These are phyloP conservation scores for Hesperophylax magnus DNA, from an alignment of 1,140 invertebrate genomes.

Conservation along the genomic window DNA sequence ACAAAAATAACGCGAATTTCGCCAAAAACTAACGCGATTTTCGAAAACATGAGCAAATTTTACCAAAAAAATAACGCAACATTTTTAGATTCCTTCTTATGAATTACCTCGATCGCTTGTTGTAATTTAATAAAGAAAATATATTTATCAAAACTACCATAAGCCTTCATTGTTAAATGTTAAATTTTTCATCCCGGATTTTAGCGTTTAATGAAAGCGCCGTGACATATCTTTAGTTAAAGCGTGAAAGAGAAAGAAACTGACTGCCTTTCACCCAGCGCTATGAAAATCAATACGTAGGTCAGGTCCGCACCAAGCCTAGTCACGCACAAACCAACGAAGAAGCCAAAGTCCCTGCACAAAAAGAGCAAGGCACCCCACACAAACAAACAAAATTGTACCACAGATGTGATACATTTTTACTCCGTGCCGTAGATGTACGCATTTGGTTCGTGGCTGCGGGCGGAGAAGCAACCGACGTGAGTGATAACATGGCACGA, in stretches of 20 bases:
- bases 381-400: not conserved
- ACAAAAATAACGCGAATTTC: no score
- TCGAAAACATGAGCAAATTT: no score
- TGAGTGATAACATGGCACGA: not conserved
- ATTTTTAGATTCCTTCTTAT: no score
- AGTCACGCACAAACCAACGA: not conserved
- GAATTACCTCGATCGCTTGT: no score
- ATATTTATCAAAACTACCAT: no score
- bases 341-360: not conserved
- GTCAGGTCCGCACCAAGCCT: not conserved
- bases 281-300: conserved; percentile 20
- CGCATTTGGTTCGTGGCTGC: not conserved
- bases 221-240: conserved; percentile 13
- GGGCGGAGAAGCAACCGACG: not conserved
- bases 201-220: not conserved
- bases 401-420: not conserved
- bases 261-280: not conserved
- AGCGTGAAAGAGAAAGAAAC: not conserved
- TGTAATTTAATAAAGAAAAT: no score
- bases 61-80: no score
- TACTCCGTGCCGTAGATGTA: not conserved
- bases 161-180: not conserved
- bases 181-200: not conserved
- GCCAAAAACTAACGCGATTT: no score
- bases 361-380: not conserved